Conservation (phyloP, 2,113 vertebrate genomes). For the Antechinus stuartii region DNA sequence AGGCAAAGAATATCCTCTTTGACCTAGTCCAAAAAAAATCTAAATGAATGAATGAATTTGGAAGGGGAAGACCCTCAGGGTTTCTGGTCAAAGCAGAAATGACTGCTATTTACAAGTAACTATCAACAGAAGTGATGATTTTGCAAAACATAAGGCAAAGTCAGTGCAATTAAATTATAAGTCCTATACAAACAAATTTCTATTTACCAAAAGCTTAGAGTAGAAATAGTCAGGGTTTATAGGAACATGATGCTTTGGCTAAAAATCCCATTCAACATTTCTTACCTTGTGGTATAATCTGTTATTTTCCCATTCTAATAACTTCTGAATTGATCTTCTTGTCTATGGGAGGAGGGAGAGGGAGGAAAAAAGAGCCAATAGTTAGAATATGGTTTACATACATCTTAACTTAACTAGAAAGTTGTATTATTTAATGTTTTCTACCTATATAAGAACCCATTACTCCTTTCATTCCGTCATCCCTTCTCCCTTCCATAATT, state of each 20-base stretch:
- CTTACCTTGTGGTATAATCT: constrained; percentile 98
- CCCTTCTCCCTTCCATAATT: constrained; percentile 16
- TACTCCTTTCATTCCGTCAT: constrained; percentile 28
- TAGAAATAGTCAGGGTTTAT: constrained; percentile 68
- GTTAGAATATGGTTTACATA: constrained; percentile 59
- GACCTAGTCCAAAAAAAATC: no score
- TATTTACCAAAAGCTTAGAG: constrained; percentile 79
- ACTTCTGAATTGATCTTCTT: constrained; percentile 97
- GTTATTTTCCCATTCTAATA: constrained; percentile 99
- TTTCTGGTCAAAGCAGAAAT: no score
- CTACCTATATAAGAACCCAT: constrained; percentile 48
- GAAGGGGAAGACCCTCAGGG: no score
- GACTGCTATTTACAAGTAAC: constrained; percentile 90
- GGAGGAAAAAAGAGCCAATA: constrained; percentile 77
- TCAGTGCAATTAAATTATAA: constrained; percentile 82
- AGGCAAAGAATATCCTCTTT: no score
- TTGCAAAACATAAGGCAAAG: constrained; percentile 88
- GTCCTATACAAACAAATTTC: constrained; percentile 82
- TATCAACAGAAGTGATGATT: constrained; percentile 79
- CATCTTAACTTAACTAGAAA: constrained; percentile 15
- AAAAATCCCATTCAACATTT: constrained; percentile 19
- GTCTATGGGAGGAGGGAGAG: constrained; percentile 85
- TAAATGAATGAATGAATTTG: no score
- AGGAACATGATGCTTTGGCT: constrained; percentile 57
- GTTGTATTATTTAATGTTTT: constrained; percentile 44